Conservation (phyloP, 2,888 invertebrate species). For the Brenthis ino region DNA sequence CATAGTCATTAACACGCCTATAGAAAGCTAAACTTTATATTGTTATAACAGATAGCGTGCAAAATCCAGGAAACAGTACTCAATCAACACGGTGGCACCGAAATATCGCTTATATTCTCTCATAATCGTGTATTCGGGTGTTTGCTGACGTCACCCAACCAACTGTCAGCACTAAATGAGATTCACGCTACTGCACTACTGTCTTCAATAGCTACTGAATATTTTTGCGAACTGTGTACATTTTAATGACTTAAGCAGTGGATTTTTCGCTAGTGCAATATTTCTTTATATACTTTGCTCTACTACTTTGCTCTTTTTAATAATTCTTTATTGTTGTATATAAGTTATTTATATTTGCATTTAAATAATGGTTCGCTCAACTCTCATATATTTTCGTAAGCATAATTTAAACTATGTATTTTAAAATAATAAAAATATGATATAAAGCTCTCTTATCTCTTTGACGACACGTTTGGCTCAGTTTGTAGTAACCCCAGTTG, state of each 20-base stretch:
- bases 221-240: conserved; percentile 10
- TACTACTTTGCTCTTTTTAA: too few relatives aligned
- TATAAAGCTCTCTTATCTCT: too few relatives aligned
- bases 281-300: too few relatives aligned
- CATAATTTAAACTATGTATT: too few relatives aligned
- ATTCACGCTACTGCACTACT: conserved; percentile 13
- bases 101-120: conserved; percentile 28
- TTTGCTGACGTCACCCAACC: conserved; percentile 35
- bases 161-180: conserved; percentile 35
- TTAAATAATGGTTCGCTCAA: too few relatives aligned
- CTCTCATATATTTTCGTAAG: too few relatives aligned
- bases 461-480: too few relatives aligned
- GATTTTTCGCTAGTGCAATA: too few relatives aligned
- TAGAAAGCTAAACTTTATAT: conserved; percentile 10
- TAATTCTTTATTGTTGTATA: too few relatives aligned
- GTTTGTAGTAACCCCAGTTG: too few relatives aligned
- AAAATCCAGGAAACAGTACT: conserved; percentile 33
- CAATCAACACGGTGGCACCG: conserved; percentile 36
- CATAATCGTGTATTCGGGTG: conserved; percentile 30
- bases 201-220: conserved; percentile 19
- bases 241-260: neutral
- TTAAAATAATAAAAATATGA: too few relatives aligned
- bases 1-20: conserved; percentile 5
- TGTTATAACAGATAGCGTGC: conserved; percentile 26
- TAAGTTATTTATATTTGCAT: too few relatives aligned